Evolutionary conservation across 2,888 invertebrate species (phyloP).

Genomic region (Drosophila seclusa): DNA sequence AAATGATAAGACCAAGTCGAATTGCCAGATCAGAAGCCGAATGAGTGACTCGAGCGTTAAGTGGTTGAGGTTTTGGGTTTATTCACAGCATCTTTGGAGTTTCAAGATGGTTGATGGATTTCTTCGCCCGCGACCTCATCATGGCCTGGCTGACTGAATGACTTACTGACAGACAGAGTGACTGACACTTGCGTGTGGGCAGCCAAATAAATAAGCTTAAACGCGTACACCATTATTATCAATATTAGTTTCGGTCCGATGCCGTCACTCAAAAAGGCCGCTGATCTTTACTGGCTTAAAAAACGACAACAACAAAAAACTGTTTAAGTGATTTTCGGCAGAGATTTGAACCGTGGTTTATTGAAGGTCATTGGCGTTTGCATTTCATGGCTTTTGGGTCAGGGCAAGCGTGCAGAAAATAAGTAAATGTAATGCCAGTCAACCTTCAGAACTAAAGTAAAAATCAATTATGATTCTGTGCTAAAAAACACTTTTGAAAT

Average conservation of each 20-base stretch:
- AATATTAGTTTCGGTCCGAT: conserved; percentile 58
- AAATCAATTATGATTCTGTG: conserved; percentile 12
- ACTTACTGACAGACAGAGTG: background rate
- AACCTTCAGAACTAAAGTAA: conserved; percentile 17
- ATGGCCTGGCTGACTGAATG: conserved; percentile 2
- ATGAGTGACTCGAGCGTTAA: background rate
- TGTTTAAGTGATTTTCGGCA: conserved; percentile 56
- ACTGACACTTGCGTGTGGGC: conserved; percentile 37
- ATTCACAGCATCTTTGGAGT: conserved; percentile 4
- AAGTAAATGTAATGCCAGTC: conserved; percentile 6
- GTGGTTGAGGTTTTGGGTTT: background rate
- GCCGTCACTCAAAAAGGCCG: conserved; percentile 46
- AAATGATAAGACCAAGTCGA: background rate
- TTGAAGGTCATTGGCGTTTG: conserved; percentile 72
- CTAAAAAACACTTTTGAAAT: background rate
- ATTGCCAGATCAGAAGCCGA: conserved; percentile 4
- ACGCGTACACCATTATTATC: conserved; percentile 63
- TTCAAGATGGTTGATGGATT: conserved; percentile 24
- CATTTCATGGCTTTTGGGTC: conserved; percentile 70
- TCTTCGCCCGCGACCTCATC: conserved; percentile 14
- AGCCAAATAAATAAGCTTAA: conserved; percentile 46
- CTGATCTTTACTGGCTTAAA: conserved; percentile 61
- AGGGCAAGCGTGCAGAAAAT: conserved; percentile 25
- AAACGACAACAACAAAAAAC: conserved; percentile 18
- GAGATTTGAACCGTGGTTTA: conserved; percentile 65